Percentiles rank a stretch among this genome's conserved stretches.
Evolutionary conservation across 2,888 invertebrate genomes (phyloP).

Genomic region (Glyphotaelius pellucidus): DNA sequence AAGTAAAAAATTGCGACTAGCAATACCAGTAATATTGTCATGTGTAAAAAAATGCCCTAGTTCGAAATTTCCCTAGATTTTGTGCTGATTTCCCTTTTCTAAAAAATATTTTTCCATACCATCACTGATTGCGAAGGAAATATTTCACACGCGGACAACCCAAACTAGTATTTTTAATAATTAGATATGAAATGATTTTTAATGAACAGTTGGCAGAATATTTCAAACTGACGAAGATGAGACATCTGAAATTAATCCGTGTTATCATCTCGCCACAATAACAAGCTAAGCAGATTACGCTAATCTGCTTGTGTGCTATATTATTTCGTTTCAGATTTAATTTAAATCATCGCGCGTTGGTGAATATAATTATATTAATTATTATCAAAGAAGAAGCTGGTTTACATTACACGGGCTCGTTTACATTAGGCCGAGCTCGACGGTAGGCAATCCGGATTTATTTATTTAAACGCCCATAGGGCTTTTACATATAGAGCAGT

Average conservation of each 20-base stretch:
- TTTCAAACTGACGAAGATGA: neutral
- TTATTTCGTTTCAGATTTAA: neutral
- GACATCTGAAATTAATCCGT: neutral
- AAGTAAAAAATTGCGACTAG: too few species aligned
- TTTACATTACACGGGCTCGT: neutral
- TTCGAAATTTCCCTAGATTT: too few species aligned
- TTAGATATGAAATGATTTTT: neutral
- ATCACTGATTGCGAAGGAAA: too few species aligned
- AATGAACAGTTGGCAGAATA: neutral
- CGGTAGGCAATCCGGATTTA: neutral
- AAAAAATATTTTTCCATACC: too few species aligned
- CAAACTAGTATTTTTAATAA: too few species aligned
- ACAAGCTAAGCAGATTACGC: neutral
- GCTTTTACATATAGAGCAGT: too few species aligned
- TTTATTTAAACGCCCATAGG: too few species aligned
- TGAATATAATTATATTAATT: neutral
- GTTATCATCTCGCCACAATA: neutral
- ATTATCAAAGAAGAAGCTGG: neutral
- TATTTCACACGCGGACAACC: too few species aligned
- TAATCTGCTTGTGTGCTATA: neutral
- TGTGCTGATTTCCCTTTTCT: too few species aligned
- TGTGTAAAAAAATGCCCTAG: too few species aligned
- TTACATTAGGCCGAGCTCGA: too few species aligned
- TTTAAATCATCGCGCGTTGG: neutral
- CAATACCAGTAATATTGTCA: too few species aligned